Evolutionary conservation across 2,888 invertebrate genomes (phyloP).

Genomic region (Drosophila acutilabella): DNA sequence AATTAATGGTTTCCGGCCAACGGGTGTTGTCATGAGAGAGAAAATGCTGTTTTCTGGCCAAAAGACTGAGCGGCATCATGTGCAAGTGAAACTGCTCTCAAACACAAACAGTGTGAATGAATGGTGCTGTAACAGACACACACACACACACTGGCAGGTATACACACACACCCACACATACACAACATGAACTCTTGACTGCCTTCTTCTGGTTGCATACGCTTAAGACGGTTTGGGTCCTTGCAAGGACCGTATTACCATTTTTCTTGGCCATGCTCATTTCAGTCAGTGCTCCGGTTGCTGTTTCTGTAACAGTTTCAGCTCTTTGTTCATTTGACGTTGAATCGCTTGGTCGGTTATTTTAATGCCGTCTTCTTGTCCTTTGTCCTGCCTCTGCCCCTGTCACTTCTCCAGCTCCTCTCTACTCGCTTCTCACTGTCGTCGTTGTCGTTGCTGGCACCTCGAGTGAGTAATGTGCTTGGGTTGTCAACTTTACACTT

Average conservation of each 20-base stretch:
- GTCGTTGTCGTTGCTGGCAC: slow-evolving; percentile 62
- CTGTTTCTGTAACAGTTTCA: slow-evolving; percentile 62
- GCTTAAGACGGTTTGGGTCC: slow-evolving; percentile 43
- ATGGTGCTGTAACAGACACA: slow-evolving; percentile 24
- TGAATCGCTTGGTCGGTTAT: slow-evolving; percentile 77
- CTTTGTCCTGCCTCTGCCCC: slow-evolving; percentile 2
- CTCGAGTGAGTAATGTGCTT: slow-evolving; percentile 80
- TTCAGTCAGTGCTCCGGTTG: slow-evolving; percentile 50
- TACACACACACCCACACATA: slow-evolving; percentile 19
- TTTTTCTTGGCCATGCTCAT: slow-evolving; percentile 77
- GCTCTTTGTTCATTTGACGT: slow-evolving; percentile 74
- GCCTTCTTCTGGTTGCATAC: slow-evolving; percentile 59
- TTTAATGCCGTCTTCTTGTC: slow-evolving; percentile 65
- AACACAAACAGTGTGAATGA: slow-evolving; percentile 30
- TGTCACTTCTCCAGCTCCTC: slow-evolving; percentile 2
- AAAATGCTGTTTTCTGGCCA: slow-evolving; percentile 56
- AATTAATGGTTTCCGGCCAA: slow-evolving; percentile 80
- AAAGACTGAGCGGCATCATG: slow-evolving; percentile 46
- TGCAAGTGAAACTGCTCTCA: slow-evolving; percentile 31
- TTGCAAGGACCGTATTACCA: slow-evolving; percentile 68
- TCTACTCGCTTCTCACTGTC: not conserved
- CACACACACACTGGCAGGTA: slow-evolving; percentile 14
- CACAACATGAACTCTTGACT: slow-evolving; percentile 60
- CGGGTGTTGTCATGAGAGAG: slow-evolving; percentile 63
- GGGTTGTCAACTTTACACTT: slow-evolving; percentile 82